Conservation (phyloP, 2,888 invertebrate genomes). For the Caenorhabditis sp. region DNA sequence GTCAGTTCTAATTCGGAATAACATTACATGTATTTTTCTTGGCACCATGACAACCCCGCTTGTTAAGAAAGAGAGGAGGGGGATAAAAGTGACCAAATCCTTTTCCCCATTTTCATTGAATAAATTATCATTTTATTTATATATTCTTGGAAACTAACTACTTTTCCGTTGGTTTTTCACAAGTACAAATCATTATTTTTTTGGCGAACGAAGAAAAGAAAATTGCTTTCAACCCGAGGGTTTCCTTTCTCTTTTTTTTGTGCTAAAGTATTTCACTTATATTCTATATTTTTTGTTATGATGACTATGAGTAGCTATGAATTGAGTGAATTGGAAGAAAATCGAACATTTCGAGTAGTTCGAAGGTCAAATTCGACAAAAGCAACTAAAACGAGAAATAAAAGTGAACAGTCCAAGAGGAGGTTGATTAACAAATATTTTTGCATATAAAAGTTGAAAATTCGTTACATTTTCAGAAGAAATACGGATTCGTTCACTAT, state of each 20-base stretch:
- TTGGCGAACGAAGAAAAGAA: background rate
- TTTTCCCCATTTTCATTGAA: background rate
- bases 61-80: background rate
- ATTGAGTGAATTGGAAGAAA: constrained; percentile 8
- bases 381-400: constrained; percentile 1
- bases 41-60: background rate
- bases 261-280: background rate
- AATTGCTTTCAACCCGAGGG: background rate
- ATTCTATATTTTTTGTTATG: background rate
- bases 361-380: constrained; percentile 30
- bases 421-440: background rate
- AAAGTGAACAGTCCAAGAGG: constrained; percentile 1
- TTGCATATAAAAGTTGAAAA: background rate
- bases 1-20: background rate
- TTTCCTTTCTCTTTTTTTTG: background rate
- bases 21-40: background rate
- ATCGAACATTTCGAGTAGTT: constrained; percentile 3
- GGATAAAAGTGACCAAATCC: background rate
- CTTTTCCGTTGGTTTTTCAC: background rate
- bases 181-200: background rate
- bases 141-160: background rate
- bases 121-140: background rate
- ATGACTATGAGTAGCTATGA: constrained; percentile 31
- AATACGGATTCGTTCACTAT: constrained; percentile 33
- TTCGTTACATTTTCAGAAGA: constrained; percentile 17